These are phyloP conservation scores for Drosophila hamatofila DNA, from an alignment of 2,888 invertebrate genomes.

Conservation along the genomic window DNA sequence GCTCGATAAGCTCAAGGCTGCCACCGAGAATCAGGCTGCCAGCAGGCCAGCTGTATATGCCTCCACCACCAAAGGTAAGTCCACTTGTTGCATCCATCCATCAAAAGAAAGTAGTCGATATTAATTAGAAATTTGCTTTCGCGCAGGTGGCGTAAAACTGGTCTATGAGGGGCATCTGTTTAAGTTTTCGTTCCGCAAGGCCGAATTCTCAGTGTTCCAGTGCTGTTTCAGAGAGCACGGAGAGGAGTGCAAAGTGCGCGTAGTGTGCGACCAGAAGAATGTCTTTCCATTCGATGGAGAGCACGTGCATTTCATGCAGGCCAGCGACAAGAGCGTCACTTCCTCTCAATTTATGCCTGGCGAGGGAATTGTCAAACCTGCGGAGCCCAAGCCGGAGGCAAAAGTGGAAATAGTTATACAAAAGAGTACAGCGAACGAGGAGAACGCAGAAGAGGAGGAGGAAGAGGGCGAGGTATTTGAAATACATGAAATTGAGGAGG, in stretches of 20 bases:
- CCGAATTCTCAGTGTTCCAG: conserved; percentile 82
- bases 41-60: conserved; percentile 80
- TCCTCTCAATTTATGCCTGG: conserved; percentile 79
- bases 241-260: conserved; percentile 82
- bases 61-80: conserved; percentile 82
- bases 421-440: conserved; percentile 6
- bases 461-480: conserved; percentile 46
- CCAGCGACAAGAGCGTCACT: conserved; percentile 83
- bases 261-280: conserved; percentile 82
- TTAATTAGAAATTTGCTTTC: background rate
- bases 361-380: conserved; percentile 31
- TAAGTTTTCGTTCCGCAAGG: conserved; percentile 83
- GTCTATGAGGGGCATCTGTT: conserved; percentile 83
- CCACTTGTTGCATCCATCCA: conserved; percentile 52
- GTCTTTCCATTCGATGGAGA: conserved; percentile 82
- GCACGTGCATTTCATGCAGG: conserved; percentile 83
- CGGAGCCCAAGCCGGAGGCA: conserved; percentile 15
- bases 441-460: conserved; percentile 37
- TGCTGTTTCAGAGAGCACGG: conserved; percentile 84
- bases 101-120: background rate
- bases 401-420: conserved; percentile 42
- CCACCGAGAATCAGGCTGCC: conserved; percentile 58
- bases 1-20: conserved; percentile 71
- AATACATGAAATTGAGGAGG: conserved; percentile 60
- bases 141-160: conserved; percentile 83